Evolutionary conservation across 2,888 invertebrate genomes (phyloP).

Genomic region (Tetranychus piercei): DNA sequence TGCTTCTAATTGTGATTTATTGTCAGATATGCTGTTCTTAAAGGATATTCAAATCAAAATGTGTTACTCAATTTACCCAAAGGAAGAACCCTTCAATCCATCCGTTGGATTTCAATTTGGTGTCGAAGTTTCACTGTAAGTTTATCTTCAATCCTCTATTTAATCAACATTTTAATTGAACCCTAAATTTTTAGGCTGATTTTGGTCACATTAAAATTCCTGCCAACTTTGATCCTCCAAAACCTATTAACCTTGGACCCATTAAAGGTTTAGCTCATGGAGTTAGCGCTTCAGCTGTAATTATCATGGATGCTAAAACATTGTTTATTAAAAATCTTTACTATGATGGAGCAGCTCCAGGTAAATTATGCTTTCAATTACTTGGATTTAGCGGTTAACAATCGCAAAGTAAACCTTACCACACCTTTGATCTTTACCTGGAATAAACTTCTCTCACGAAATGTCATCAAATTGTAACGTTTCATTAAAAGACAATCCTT

Average conservation of each 20-base stretch:
- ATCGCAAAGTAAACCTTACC: too few species aligned
- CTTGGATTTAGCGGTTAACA: too few species aligned
- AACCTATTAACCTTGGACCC: conserved; percentile 57
- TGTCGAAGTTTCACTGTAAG: conserved; percentile 26
- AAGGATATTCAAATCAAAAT: conserved; percentile 26
- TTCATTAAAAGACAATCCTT: neutral
- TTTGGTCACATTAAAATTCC: conserved; percentile 27
- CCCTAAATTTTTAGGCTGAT: conserved; percentile 23
- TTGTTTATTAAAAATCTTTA: conserved; percentile 67
- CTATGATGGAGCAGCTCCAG: conserved; percentile 71
- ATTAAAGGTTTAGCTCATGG: conserved; percentile 72
- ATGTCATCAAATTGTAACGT: neutral
- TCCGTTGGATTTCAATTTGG: conserved; percentile 29
- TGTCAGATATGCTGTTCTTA: conserved; percentile 14
- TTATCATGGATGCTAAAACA: conserved; percentile 71
- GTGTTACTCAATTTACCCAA: conserved; percentile 27
- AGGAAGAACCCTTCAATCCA: conserved; percentile 24
- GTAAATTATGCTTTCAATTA: conserved; percentile 18
- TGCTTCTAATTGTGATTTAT: neutral
- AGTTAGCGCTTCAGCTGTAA: conserved; percentile 69
- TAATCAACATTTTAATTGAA: neutral
- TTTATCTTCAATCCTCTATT: neutral
- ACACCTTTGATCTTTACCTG: neutral
- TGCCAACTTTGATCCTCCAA: conserved; percentile 25
- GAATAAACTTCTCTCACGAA: neutral